Conservation (phyloP, 2,888 invertebrate genomes). For the Drosophila suboccidentalis region DNA sequence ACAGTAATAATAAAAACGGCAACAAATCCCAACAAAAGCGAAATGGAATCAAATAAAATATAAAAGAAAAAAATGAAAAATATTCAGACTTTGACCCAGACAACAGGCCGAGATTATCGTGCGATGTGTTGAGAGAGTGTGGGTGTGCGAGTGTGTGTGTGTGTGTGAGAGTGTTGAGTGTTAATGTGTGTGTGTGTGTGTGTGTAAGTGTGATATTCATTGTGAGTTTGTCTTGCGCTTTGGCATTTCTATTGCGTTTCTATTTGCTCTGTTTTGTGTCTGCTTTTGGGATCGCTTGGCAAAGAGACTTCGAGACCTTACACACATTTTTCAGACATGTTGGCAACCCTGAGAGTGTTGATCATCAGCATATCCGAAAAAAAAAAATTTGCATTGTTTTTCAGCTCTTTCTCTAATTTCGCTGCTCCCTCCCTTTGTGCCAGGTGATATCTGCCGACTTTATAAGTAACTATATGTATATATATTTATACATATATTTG, state of each 20-base stretch:
- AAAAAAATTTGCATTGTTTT: constrained; percentile 9
- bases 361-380: constrained; percentile 30
- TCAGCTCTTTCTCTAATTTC: too few relatives aligned
- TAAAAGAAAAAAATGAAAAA: constrained; percentile 6
- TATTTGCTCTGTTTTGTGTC: constrained; percentile 14
- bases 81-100: constrained; percentile 78
- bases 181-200: constrained; percentile 18
- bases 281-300: constrained; percentile 13
- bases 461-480: constrained; percentile 14
- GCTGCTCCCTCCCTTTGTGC: constrained; percentile 8
- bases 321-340: neutral
- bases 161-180: constrained; percentile 4
- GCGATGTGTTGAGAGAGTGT: constrained; percentile 28
- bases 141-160: constrained; percentile 12
- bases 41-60: constrained; percentile 47
- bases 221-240: constrained; percentile 39
- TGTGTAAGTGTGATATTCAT: constrained; percentile 39
- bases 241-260: constrained; percentile 50
- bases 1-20: constrained; percentile 7
- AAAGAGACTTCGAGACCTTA: constrained; percentile 13
- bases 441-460: too few relatives aligned
- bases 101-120: constrained; percentile 68
- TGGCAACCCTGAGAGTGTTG: constrained; percentile 22
- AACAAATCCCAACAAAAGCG: constrained; percentile 37
- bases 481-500: neutral